phyloP scores from a whole-genome alignment of 35 echinoderm and acorn worm species.

The Lytechinus variegatus region DNA sequence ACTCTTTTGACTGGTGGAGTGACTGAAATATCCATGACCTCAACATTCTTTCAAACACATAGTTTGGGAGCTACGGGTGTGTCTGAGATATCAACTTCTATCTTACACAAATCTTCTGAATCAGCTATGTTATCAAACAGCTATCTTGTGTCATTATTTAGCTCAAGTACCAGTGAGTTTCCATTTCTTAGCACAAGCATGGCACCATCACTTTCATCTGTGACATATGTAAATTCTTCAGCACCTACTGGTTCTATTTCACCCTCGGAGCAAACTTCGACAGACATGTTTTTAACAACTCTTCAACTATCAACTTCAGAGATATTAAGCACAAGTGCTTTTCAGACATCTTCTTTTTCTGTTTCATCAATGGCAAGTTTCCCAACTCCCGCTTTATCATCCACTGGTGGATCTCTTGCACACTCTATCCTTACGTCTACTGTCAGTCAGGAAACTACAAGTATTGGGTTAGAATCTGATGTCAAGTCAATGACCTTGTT shows the following conservation, averaged over 20 bases:
- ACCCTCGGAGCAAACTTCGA: not conserved
- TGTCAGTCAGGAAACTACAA: not conserved
- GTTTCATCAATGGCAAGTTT: not conserved
- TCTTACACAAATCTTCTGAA: not conserved
- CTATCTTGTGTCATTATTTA: not conserved
- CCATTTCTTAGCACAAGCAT: not conserved
- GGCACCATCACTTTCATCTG: not conserved
- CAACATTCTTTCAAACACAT: not conserved
- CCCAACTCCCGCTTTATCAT: not conserved
- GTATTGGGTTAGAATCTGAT: not conserved
- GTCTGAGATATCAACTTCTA: not conserved
- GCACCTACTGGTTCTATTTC: not conserved
- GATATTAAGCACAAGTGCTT: not conserved
- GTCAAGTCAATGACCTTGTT: not conserved
- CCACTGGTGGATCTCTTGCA: not conserved
- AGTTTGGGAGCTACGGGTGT: not conserved
- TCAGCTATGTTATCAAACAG: not conserved
- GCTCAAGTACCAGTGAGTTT: not conserved
- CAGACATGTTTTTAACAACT: not conserved
- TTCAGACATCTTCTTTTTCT: not conserved
- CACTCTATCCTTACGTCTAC: not conserved
- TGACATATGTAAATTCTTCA: not conserved
- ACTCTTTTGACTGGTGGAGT: not conserved
- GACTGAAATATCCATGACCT: not conserved
- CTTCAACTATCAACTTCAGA: not conserved